Evolutionary conservation across 2,888 invertebrate species (phyloP).

Genomic region (Eustalomyia histrio): DNA sequence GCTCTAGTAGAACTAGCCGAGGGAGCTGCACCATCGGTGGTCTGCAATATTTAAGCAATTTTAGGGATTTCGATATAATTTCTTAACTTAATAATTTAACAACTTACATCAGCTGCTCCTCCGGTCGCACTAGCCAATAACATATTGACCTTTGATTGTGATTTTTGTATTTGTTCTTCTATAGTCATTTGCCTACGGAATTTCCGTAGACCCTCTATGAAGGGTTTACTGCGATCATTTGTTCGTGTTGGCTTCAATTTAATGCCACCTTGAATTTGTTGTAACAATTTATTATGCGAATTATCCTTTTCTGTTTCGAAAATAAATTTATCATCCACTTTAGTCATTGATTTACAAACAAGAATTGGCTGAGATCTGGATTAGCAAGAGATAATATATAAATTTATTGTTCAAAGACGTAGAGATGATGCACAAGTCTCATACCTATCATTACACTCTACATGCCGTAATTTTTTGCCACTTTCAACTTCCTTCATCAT

Average conservation of each 20-base stretch:
- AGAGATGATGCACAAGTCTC: background rate
- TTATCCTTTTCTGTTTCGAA: constrained; percentile 92
- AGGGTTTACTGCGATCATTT: constrained; percentile 92
- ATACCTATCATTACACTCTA: constrained; percentile 90
- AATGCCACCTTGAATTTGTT: constrained; percentile 89
- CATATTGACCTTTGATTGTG: constrained; percentile 84
- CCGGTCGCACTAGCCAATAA: constrained; percentile 67
- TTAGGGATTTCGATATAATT: too few relatives aligned
- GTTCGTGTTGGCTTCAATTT: constrained; percentile 87
- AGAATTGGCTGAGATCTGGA: constrained; percentile 83
- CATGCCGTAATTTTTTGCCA: constrained; percentile 88
- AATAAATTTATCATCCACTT: constrained; percentile 89
- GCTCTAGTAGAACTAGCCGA: constrained; percentile 53
- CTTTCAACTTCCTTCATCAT: constrained; percentile 95
- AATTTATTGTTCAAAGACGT: background rate
- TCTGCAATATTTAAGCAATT: constrained; percentile 37
- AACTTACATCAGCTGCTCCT: constrained; percentile 38
- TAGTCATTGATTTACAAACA: constrained; percentile 82
- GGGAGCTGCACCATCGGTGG: constrained; percentile 56
- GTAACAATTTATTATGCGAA: constrained; percentile 88
- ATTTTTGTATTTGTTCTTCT: constrained; percentile 92
- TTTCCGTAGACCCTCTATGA: constrained; percentile 90
- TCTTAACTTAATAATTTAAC: background rate
- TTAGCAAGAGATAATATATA: background rate
- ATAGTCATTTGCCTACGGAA: constrained; percentile 94